Percentiles rank a stretch among this genome's conserved stretches.
Conservation (phyloP, 2,113 vertebrate species). For the Elephantulus edwardii region DNA sequence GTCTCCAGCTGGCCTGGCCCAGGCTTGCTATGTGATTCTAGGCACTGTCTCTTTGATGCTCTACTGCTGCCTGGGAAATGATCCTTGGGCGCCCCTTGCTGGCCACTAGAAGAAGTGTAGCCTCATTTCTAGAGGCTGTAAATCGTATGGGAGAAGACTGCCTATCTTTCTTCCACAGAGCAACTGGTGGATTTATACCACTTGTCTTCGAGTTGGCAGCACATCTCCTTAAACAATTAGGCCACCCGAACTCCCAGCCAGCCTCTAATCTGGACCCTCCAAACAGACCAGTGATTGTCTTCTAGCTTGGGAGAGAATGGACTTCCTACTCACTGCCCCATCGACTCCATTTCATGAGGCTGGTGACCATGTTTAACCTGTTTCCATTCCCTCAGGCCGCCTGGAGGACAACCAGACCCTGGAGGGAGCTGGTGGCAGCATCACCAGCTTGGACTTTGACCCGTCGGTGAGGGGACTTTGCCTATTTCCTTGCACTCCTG, state of each 20-base stretch:
- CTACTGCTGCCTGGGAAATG: not conserved
- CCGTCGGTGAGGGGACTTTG: slow-evolving; percentile 81
- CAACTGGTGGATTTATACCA: no score
- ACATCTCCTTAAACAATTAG: no score
- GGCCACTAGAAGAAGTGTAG: not conserved
- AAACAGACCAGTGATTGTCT: not conserved
- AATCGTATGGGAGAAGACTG: no score
- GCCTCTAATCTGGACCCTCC: not conserved
- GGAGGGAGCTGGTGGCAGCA: slow-evolving; percentile 88
- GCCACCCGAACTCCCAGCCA: no score
- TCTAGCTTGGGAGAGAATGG: not conserved
- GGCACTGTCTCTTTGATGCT: not conserved
- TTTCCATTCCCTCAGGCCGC: slow-evolving; percentile 79
- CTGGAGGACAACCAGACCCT: slow-evolving; percentile 84
- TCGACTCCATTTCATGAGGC: not conserved
- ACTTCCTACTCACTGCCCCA: not conserved
- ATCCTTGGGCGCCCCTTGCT: not conserved
- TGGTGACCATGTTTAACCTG: not conserved
- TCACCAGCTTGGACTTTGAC: slow-evolving; percentile 92
- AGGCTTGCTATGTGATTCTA: not conserved
- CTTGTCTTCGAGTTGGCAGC: no score
- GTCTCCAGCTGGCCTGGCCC: not conserved
- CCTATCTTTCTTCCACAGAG: no score
- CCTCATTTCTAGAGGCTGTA: no score
- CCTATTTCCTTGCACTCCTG: not conserved